Evolutionary conservation across 2,797 vertebrate species (phyloP).

Genomic region (Hippopotamyrus pictus): DNA sequence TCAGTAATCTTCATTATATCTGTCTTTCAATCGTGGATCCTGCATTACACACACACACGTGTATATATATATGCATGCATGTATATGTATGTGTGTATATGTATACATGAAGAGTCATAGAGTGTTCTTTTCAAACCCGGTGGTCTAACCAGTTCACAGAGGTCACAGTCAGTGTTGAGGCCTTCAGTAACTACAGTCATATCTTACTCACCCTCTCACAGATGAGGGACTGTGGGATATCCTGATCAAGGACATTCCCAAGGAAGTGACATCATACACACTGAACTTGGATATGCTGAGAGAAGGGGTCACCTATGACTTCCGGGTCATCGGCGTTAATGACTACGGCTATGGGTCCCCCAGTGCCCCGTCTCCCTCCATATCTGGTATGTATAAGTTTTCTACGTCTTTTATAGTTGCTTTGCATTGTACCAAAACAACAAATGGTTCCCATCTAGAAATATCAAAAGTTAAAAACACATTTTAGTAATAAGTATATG

Average conservation of each 20-base stretch:
- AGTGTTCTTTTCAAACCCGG: not conserved
- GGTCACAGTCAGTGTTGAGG: not conserved
- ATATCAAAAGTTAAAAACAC: not conserved
- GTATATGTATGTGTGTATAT: not conserved
- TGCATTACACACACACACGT: too few species aligned
- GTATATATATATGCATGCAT: too few species aligned
- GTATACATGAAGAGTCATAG: not conserved
- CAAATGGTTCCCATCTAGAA: not conserved
- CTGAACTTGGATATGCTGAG: conserved; percentile 90
- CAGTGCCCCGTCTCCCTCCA: conserved; percentile 85
- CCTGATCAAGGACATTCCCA: conserved; percentile 95
- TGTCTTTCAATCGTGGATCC: not conserved
- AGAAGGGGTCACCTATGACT: conserved; percentile 91
- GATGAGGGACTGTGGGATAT: conserved; percentile 98
- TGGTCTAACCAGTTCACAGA: not conserved
- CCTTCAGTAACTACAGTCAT: not conserved
- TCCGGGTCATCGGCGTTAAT: conserved; percentile 91
- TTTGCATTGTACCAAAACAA: not conserved
- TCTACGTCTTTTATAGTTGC: not conserved
- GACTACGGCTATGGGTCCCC: conserved; percentile 94
- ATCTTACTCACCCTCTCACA: conserved; percentile 36
- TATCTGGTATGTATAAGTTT: conserved; percentile 70
- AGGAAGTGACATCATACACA: conserved; percentile 93
- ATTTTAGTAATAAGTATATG: not conserved
- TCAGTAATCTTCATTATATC: not conserved